phyloP scores from a whole-genome alignment of 2,113 vertebrate genomes.

The Amazona vittata region DNA sequence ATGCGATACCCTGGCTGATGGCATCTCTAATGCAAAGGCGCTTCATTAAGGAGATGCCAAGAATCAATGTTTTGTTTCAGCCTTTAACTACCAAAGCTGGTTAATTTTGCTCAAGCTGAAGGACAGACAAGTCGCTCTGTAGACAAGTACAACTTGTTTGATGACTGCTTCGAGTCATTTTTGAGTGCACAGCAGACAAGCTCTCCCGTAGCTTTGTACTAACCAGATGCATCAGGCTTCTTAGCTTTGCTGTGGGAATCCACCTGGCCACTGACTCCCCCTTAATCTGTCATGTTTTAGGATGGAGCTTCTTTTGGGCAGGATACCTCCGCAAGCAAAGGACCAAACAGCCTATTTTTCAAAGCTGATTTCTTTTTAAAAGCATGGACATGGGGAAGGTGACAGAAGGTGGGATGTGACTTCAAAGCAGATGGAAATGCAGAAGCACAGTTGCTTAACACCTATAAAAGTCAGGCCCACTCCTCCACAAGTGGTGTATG shows the following conservation, averaged over 20 bases:
- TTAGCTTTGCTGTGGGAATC: not conserved
- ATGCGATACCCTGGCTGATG: not conserved
- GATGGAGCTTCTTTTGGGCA: not conserved
- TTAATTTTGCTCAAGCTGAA: not conserved
- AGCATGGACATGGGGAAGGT: slow-evolving; percentile 33
- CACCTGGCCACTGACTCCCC: not conserved
- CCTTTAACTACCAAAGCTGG: not conserved
- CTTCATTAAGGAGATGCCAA: slow-evolving; percentile 1
- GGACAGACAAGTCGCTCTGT: not conserved
- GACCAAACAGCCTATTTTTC: not conserved
- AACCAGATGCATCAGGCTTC: not conserved
- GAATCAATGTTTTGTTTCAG: not conserved
- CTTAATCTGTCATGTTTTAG: not conserved
- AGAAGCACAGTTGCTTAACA: slow-evolving; percentile 62
- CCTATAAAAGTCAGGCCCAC: slow-evolving; percentile 56
- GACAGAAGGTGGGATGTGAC: slow-evolving; percentile 51
- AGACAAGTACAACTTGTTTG: not conserved
- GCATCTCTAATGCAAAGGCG: not conserved
- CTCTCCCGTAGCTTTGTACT: not conserved
- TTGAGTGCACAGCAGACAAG: not conserved
- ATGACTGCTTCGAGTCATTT: not conserved
- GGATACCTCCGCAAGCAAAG: not conserved
- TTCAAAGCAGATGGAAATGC: slow-evolving; percentile 46
- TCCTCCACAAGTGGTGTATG: slow-evolving; percentile 24
- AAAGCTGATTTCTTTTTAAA: not conserved